Conservation (phyloP, 2,888 invertebrate species). For the Strigamia crassipes region DNA sequence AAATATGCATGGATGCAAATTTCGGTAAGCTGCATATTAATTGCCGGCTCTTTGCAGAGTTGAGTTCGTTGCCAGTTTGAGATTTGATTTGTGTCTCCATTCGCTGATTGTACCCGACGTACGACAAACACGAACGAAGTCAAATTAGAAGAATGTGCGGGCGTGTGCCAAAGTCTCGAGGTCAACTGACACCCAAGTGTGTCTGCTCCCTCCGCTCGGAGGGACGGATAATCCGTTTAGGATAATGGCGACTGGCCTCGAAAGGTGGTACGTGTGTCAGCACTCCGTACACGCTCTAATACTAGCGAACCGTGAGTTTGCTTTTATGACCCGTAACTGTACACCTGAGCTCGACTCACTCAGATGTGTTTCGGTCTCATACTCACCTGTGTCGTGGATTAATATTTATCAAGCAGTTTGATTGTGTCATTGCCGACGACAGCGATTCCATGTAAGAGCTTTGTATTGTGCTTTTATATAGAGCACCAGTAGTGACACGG, state of each 20-base stretch:
- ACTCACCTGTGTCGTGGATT: not conserved
- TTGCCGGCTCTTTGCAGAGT: not conserved
- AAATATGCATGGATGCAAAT: conserved; percentile 16
- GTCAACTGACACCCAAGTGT: conserved; percentile 5
- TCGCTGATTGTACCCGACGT: not conserved
- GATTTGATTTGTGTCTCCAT: not conserved
- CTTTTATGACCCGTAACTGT: not conserved
- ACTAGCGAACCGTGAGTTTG: not conserved
- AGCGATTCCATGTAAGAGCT: not conserved
- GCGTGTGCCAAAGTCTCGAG: conserved; percentile 21
- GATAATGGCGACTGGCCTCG: conserved; percentile 16
- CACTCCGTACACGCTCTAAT: not conserved
- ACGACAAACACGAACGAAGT: not conserved
- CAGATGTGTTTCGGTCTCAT: not conserved
- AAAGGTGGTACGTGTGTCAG: conserved; percentile 5
- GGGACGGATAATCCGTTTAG: conserved; percentile 11
- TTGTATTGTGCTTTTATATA: conserved; percentile 14
- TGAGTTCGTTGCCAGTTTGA: not conserved
- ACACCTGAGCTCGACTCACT: too few species aligned
- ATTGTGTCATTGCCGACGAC: conserved; percentile 17
- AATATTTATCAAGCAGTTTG: conserved; percentile 16
- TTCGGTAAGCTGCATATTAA: not conserved
- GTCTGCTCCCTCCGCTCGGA: conserved; percentile 8
- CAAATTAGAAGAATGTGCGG: conserved; percentile 16
- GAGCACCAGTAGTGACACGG: conserved; percentile 7